A percentile compares a stretch with the other conserved stretches of the same genome.
Conservation (phyloP, 2,113 vertebrate genomes). For the Ptilonorhynchus violaceus region DNA sequence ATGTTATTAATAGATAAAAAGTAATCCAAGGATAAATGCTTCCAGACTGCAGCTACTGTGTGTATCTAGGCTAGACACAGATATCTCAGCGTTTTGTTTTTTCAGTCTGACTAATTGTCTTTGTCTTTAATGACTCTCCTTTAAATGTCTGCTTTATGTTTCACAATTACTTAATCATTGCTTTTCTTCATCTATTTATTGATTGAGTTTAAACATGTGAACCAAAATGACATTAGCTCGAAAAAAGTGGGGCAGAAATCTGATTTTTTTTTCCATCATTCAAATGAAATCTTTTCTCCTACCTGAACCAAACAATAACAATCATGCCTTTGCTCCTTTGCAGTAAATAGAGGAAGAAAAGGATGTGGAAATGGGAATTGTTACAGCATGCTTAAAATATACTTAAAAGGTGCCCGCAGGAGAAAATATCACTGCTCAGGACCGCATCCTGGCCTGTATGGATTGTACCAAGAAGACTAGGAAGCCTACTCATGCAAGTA, state of each 20-base stretch:
- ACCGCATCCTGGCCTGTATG: not conserved
- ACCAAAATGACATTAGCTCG: not conserved
- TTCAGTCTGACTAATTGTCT: conserved; percentile 69
- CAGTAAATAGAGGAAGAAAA: not conserved
- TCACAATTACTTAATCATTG: conserved; percentile 59
- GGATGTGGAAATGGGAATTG: not conserved
- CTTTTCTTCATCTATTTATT: conserved; percentile 47
- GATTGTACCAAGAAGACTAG: not conserved
- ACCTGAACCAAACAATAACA: not conserved
- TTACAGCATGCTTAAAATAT: not conserved
- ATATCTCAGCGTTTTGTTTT: conserved; percentile 59
- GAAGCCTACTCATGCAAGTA: not conserved
- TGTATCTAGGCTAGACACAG: conserved; percentile 58
- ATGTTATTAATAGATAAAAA: conserved; percentile 65
- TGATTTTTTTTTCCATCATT: not conserved
- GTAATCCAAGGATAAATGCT: conserved; percentile 61
- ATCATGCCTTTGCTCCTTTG: not conserved
- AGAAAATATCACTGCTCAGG: not conserved
- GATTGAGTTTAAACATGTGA: conserved; percentile 10
- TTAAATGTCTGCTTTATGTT: conserved; percentile 57
- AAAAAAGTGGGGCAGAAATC: not conserved
- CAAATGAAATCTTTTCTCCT: not conserved
- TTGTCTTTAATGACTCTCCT: conserved; percentile 59
- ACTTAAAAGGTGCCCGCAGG: not conserved
- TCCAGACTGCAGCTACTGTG: conserved; percentile 64